Conservation (phyloP, 2,888 invertebrate species). For the Idaea aversata region DNA sequence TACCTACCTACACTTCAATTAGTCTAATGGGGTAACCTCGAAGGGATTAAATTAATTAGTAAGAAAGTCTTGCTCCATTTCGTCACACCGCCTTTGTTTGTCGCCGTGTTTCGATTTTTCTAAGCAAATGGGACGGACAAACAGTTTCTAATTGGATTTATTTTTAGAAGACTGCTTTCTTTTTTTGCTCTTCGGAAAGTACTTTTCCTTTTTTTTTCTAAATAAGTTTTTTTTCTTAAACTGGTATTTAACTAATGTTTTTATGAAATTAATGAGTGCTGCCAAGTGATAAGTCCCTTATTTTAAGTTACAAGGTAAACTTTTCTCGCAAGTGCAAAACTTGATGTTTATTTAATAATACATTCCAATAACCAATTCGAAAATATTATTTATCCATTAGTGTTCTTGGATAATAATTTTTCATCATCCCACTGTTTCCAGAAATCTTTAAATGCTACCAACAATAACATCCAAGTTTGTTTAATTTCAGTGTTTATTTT, state of each 20-base stretch:
- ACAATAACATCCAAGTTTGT: neutral
- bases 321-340: neutral
- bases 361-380: neutral
- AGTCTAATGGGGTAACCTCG: slow-evolving; percentile 77
- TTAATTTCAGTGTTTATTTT: neutral
- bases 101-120: slow-evolving; percentile 55
- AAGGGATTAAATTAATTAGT: slow-evolving; percentile 80
- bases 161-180: neutral
- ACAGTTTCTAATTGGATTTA: slow-evolving; percentile 1
- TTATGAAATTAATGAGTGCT: neutral
- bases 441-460: neutral
- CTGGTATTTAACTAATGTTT: neutral
- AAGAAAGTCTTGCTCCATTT: slow-evolving; percentile 75
- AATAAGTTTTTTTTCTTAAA: too few species aligned
- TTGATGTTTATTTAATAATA: slow-evolving; percentile 3
- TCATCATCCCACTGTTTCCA: neutral
- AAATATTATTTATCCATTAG: neutral
- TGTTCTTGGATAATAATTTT: neutral
- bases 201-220: too few species aligned
- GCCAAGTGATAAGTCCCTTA: neutral
- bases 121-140: slow-evolving; percentile 12
- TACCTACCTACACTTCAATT: slow-evolving; percentile 70
- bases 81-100: slow-evolving; percentile 70
- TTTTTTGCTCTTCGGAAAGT: neutral
- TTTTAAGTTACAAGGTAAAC: neutral